Evolutionary conservation across 2,888 invertebrate genomes (phyloP).

Genomic region (Octonoba sinensis): DNA sequence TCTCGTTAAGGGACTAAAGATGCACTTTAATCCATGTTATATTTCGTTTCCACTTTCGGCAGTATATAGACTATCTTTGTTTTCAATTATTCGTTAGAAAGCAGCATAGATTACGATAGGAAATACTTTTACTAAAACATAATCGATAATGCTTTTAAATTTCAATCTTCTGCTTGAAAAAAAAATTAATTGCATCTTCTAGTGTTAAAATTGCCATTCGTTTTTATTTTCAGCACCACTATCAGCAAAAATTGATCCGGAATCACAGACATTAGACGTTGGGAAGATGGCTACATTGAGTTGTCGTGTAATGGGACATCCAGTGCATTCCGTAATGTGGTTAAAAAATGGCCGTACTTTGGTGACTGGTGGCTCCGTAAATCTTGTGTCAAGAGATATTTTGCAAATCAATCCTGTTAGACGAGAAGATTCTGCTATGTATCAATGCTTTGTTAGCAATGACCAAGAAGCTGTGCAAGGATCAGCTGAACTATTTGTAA

Average conservation of each 20-base stretch:
- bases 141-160: too few relatives aligned
- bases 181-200: too few relatives aligned
- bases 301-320: slow-evolving; percentile 62
- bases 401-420: slow-evolving; percentile 59
- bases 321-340: slow-evolving; percentile 62
- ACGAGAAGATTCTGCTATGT: slow-evolving; percentile 62
- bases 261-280: slow-evolving; percentile 61
- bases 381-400: slow-evolving; percentile 51
- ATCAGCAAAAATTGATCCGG: slow-evolving; percentile 58
- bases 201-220: neutral
- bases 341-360: slow-evolving; percentile 54
- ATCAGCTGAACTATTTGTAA: slow-evolving; percentile 50
- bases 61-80: too few relatives aligned
- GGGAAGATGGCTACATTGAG: slow-evolving; percentile 58
- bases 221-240: slow-evolving; percentile 43
- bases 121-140: too few relatives aligned
- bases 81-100: too few relatives aligned
- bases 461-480: slow-evolving; percentile 59
- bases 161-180: too few relatives aligned
- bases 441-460: slow-evolving; percentile 63
- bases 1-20: too few relatives aligned
- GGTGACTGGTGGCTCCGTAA: slow-evolving; percentile 32
- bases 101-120: too few relatives aligned
- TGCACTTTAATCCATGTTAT: too few relatives aligned
- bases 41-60: too few relatives aligned